Percentiles rank a stretch among this genome's conserved stretches.
phyloP scores from a whole-genome alignment of 1,140 invertebrate genomes.

The Zaprionus gabonicus region DNA sequence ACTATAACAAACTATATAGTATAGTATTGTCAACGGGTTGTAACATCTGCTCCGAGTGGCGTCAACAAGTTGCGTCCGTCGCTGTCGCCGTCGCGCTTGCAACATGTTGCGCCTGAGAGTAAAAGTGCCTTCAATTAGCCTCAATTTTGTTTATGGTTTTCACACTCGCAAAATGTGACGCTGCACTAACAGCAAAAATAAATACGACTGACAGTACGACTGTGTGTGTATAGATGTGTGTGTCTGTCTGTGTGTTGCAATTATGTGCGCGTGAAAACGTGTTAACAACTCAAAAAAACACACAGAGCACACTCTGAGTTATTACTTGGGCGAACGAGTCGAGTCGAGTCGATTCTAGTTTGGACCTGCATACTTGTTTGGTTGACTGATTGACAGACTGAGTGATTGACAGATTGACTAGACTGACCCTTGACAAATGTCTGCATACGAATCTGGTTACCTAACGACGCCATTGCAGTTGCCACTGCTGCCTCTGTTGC shows the following conservation, averaged over 20 bases:
- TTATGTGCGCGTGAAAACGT: conserved; percentile 53
- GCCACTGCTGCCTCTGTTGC: not conserved
- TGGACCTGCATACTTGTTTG: conserved; percentile 8
- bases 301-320: conserved; percentile 40
- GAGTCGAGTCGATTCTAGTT: conserved; percentile 3
- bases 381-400: not conserved
- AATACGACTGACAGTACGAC: conserved; percentile 13
- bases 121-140: conserved; percentile 55
- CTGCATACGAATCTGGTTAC: conserved; percentile 47
- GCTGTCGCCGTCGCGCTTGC: not conserved
- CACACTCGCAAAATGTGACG: conserved; percentile 46
- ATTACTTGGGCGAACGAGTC: conserved; percentile 23
- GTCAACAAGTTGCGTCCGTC: conserved; percentile 23
- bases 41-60: conserved; percentile 1
- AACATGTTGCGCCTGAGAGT: conserved; percentile 40
- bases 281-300: conserved; percentile 48
- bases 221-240: not conserved
- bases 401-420: not conserved
- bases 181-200: conserved; percentile 33
- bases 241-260: conserved; percentile 41
- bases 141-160: conserved; percentile 50
- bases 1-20: not conserved
- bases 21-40: not conserved
- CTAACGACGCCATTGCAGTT: conserved; percentile 15
- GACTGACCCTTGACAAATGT: conserved; percentile 57